Base-by-base conservation (phyloP, 1,140 invertebrate species). In the Vollenhovia emeryi region DNA sequence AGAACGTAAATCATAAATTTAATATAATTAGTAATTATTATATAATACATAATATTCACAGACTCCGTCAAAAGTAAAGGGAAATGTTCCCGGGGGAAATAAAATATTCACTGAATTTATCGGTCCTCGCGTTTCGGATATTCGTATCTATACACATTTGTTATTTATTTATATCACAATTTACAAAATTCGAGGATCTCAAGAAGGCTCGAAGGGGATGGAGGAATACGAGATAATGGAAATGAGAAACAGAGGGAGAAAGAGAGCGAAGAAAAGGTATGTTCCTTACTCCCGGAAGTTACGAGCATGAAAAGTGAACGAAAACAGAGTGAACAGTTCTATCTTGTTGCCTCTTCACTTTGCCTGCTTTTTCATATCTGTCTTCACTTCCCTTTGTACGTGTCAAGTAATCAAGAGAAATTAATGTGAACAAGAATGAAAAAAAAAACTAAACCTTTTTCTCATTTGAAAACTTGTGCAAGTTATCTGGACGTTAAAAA, bases 21-120 rank as follows among this genome's bases (percentile, higher is more conserved):
- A 94, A 94, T 94, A 87, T 93, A 94, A 94, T 94, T 93, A 93
- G 90, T 94, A 94, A 94, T 94, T 93, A 94, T 92, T 94, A 95
- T 95, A 94, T 95, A 94, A 95, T 95, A 94, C 93, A 95, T 91
- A 93, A 94, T 95, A 95, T 95, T 94, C 94, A 95, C 94, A 95
- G 91, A 93, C 91, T 93, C 89, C 91, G 92, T 94, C 92, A 93
- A 94, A 94, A 95, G 93, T 43, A 73, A 30, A 21, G 43, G 43
- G 24, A 66, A 90, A 79, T 87, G 85, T 91, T 89, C 87, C 78
- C 92, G 73, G 90, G 89, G 89, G 91, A 93, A 93, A 92, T 92
- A 91, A 93, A 92, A 93, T 89, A 89, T 91, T 86, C 80, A 82
- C 91, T 90, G 91, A 92, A 90, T 92, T 92, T 91, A 68, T 73